Percentiles rank a stretch among this genome's conserved stretches.
Conservation (phyloP, 2,113 vertebrate genomes). For the Salvelinus sp. region DNA sequence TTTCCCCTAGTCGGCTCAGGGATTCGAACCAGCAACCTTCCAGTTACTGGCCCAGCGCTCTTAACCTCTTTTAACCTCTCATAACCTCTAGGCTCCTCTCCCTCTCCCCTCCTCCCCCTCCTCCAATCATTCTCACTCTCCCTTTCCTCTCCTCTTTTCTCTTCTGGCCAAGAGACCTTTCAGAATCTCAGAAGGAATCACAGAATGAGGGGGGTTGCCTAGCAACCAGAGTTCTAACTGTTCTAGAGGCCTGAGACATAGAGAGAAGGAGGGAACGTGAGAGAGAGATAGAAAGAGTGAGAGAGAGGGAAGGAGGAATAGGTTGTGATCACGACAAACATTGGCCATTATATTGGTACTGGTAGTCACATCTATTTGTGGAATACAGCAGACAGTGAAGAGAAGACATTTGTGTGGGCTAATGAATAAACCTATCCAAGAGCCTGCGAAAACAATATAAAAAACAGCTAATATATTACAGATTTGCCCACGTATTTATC, state of each 20-base stretch:
- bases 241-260: slow-evolving; percentile 2
- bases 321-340: background rate
- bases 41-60: background rate
- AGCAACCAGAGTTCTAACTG: slow-evolving; percentile 54
- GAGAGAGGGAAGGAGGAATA: background rate
- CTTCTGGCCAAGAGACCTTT: slow-evolving; percentile 29
- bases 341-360: background rate
- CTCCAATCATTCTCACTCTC: too few relatives aligned
- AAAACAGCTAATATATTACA: too few relatives aligned
- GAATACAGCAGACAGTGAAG: too few relatives aligned
- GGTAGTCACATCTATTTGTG: background rate
- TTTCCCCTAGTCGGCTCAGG: too few relatives aligned
- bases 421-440: too few relatives aligned
- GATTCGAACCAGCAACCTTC: too few relatives aligned
- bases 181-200: slow-evolving; percentile 28
- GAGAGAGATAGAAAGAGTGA: background rate
- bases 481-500: too few relatives aligned
- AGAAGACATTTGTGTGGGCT: too few relatives aligned
- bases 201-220: slow-evolving; percentile 56
- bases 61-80: too few relatives aligned
- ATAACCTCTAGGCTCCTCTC: too few relatives aligned
- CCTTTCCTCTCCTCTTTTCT: background rate
- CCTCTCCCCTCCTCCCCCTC: too few relatives aligned
- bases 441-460: too few relatives aligned
- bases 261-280: background rate